These are phyloP conservation scores for Synaphobranchus kaupii DNA, from an alignment of 2,797 vertebrate species.

Conservation along the genomic window DNA sequence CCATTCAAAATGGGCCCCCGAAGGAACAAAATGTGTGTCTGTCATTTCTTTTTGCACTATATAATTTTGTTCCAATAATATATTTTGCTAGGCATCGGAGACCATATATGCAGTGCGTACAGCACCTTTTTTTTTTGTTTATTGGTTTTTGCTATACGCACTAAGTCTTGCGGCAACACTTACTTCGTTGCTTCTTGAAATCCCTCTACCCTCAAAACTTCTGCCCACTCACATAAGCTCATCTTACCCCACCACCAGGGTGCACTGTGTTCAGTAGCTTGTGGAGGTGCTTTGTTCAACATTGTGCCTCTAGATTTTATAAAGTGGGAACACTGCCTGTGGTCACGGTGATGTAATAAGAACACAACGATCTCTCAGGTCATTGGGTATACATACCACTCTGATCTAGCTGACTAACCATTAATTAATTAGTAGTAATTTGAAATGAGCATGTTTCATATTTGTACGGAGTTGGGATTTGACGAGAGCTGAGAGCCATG, in stretches of 20 bases:
- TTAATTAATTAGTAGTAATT: background rate
- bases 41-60: too few species aligned
- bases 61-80: too few species aligned
- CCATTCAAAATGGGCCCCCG: background rate
- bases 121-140: too few species aligned
- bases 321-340: background rate
- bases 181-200: background rate
- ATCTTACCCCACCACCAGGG: too few species aligned
- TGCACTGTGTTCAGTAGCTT: too few species aligned
- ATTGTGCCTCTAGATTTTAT: background rate
- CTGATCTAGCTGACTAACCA: background rate
- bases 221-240: too few species aligned
- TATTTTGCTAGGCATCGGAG: too few species aligned
- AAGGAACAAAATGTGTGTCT: too few species aligned
- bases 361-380: background rate
- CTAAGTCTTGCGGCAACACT: too few species aligned
- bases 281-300: background rate
- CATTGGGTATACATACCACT: background rate
- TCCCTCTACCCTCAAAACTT: background rate
- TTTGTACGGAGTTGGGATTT: background rate
- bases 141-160: too few species aligned
- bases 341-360: background rate
- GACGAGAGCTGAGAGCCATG: background rate
- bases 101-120: too few species aligned
- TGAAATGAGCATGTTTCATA: background rate